Evolutionary conservation across 2,113 vertebrate genomes (phyloP), one percentile per base, ranked within the genome.

Genomic region (Amphiprion ocellaris): DNA sequence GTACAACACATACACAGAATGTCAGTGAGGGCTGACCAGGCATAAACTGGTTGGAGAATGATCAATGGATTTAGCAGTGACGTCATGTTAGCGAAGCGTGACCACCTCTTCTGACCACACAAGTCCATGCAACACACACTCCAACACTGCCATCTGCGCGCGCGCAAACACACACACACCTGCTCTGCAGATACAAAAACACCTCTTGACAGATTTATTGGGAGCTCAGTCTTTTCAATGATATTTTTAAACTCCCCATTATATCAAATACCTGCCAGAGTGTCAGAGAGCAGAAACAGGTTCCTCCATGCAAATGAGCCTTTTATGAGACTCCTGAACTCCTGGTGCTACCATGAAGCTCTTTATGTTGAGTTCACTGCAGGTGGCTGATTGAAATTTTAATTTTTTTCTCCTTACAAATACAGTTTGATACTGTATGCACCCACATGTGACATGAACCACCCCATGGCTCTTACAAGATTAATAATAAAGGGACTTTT

Each of bases 21-120:
- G 33, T 19, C n/a, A 37, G 28, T 55, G 47, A 66, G 30, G 5
- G 10, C 65, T 76, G 76, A 86, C 67, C 68, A 56, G 56, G 61
- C 60, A 67, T 81, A 66, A 74, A 60, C 64, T 74, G 60, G 39
- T 64, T 33, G 10, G 58, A 74, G 77, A 59, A 49, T 8, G 82
- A 67, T 67, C 74, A 75, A 26, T 28, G 61, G 85, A 81, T 77
- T 74, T 67, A 73, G 23, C 0, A 2, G 3, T 87, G 69, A 71
- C 26, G 58, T 63, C 44, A 69, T 61, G 59, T 23, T 24, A 23
- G 47, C 55, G 59, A 81, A 69, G 73, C 21, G 16, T 83, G 81
- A 69, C 67, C 9, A 3, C 26, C 58, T 28, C 28, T 50, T n/a
- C 67, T 59, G 44, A 53, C 53, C 61, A 67, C 68, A 79, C 46